Evolutionary conservation across 2,797 vertebrate species (phyloP).

Genomic region (Ptychobarbus kaznakovi): DNA sequence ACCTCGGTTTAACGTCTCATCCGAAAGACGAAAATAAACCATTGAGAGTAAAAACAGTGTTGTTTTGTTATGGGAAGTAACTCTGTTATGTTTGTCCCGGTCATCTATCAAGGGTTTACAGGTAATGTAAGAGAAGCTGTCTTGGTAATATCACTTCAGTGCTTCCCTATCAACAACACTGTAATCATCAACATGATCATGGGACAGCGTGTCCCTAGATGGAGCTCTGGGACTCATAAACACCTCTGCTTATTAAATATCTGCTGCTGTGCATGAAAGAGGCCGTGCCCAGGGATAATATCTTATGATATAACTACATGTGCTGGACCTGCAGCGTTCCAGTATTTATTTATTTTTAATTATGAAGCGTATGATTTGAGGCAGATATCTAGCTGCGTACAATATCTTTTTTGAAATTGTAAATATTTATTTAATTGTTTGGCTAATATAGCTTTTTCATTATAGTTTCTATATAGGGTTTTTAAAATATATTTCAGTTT

Average conservation of each 20-base stretch:
- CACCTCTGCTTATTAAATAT: conserved; percentile 17
- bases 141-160: not conserved
- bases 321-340: not conserved
- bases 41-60: not conserved
- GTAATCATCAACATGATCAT: conserved; percentile 2
- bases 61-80: not conserved
- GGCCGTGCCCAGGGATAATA: not conserved
- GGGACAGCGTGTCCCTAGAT: not conserved
- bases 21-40: too few relatives aligned
- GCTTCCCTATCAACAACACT: not conserved
- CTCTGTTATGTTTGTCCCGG: not conserved
- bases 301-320: not conserved
- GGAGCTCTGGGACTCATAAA: not conserved
- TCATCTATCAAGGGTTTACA: not conserved
- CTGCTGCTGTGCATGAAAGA: conserved; percentile 5
- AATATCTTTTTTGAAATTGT: not conserved
- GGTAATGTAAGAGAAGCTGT: conserved; percentile 21
- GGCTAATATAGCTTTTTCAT: too few relatives aligned
- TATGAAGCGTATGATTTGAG: too few relatives aligned
- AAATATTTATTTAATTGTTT: not conserved
- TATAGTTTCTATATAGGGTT: too few relatives aligned
- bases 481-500: too few relatives aligned
- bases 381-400: not conserved
- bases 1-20: too few relatives aligned
- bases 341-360: not conserved